phyloP scores from a whole-genome alignment of 1,140 invertebrate genomes.

The Cydia pomonella region DNA sequence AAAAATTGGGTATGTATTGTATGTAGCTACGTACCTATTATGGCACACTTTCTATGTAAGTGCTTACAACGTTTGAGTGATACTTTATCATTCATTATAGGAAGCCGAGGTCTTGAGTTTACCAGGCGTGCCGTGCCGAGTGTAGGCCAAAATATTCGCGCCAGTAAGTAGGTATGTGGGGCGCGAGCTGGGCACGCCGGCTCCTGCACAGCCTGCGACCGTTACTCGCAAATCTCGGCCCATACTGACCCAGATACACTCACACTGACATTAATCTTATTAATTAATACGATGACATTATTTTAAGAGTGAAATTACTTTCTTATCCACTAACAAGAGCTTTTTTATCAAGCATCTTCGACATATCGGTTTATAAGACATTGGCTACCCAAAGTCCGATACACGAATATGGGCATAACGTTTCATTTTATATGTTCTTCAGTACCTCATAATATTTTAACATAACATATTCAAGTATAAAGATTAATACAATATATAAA shows the following conservation, averaged over 20 bases:
- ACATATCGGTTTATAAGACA: no score
- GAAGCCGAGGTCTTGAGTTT: slow-evolving; percentile 1
- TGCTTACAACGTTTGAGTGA: not conserved
- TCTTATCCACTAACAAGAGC: not conserved
- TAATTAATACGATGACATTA: slow-evolving; percentile 18
- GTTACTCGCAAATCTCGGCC: slow-evolving; percentile 56
- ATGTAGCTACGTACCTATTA: no score
- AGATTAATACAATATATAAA: no score
- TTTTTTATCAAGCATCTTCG: not conserved
- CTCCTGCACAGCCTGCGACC: slow-evolving; percentile 56
- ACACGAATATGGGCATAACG: no score
- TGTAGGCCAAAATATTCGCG: slow-evolving; percentile 42
- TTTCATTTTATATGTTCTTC: no score
- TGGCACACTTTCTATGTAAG: not conserved
- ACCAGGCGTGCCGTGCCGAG: not conserved
- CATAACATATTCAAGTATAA: no score
- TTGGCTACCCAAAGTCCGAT: no score
- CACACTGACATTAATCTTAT: slow-evolving; percentile 39
- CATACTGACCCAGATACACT: slow-evolving; percentile 68
- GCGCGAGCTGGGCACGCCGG: slow-evolving; percentile 20
- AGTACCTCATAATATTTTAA: no score
- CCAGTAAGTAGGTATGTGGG: slow-evolving; percentile 48
- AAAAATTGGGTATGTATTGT: no score
- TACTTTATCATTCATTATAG: not conserved
- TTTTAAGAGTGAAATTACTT: not conserved